Conservation (phyloP, 64 coral and sea anemone species). For the Acropora tenuis region DNA sequence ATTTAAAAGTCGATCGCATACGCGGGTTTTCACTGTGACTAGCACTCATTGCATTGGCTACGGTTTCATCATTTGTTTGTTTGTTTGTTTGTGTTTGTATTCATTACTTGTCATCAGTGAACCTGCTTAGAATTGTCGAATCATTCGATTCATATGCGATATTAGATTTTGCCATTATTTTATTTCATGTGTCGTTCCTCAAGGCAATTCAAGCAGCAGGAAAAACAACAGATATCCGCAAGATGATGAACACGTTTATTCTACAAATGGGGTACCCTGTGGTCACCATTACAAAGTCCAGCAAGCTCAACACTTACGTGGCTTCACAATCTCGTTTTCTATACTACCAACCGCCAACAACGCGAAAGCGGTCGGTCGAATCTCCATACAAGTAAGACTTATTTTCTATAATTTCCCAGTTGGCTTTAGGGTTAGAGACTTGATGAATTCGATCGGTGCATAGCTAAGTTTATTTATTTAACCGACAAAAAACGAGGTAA, state of each 20-base stretch:
- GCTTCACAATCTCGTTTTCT: conserved; percentile 52
- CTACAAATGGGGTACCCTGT: conserved; percentile 54
- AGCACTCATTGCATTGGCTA: background rate
- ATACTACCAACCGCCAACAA: conserved; percentile 32
- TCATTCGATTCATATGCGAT: no score
- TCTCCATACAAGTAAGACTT: conserved; percentile 33
- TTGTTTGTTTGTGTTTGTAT: background rate
- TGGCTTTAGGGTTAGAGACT: no score
- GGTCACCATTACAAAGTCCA: conserved; percentile 39
- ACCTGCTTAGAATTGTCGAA: no score
- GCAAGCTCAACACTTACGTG: conserved; percentile 1
- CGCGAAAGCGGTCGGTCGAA: background rate
- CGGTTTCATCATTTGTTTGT: background rate
- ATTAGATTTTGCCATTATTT: background rate
- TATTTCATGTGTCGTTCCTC: background rate
- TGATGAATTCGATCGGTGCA: no score
- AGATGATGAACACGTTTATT: conserved; percentile 45
- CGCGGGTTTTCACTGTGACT: no score
- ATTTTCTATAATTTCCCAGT: no score
- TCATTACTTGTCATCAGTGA: background rate
- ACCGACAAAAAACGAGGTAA: no score
- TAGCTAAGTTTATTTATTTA: no score
- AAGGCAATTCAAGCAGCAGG: conserved; percentile 20
- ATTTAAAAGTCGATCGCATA: no score
- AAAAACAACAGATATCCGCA: background rate